A percentile compares a stretch with the other conserved stretches of the same genome.
Conservation (phyloP, 2,888 invertebrate species). For the Dione juno region DNA sequence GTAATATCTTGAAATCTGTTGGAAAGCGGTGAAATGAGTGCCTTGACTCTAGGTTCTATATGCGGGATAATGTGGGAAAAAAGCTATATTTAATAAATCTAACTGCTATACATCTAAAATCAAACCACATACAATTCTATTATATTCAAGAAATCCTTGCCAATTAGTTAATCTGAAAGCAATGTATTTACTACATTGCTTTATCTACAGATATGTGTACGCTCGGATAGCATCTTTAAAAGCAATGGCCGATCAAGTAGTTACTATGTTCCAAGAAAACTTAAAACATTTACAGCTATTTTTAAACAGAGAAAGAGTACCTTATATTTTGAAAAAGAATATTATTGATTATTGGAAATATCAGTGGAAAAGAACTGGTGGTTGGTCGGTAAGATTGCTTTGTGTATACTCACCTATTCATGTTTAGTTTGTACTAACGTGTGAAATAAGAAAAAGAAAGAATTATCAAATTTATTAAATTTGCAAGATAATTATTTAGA, state of each 20-base stretch:
- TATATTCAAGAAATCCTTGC: conserved; percentile 6
- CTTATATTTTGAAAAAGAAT: conserved; percentile 63
- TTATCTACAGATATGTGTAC: conserved; percentile 70
- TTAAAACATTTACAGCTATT: conserved; percentile 75
- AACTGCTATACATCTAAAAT: too few relatives aligned
- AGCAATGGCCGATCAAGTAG: conserved; percentile 75
- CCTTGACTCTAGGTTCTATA: too few relatives aligned
- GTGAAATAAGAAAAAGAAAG: too few relatives aligned
- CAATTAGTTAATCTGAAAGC: conserved; percentile 10
- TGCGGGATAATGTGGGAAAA: too few relatives aligned
- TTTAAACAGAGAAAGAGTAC: conserved; percentile 71
- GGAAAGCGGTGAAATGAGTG: too few relatives aligned
- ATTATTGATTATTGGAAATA: conserved; percentile 77
- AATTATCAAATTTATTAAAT: too few relatives aligned
- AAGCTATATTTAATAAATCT: too few relatives aligned
- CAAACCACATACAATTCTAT: neutral
- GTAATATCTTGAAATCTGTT: too few relatives aligned
- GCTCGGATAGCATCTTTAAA: conserved; percentile 77
- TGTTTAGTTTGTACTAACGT: neutral
- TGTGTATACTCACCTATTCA: neutral
- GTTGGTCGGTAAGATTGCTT: conserved; percentile 71
- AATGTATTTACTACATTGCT: too few relatives aligned
- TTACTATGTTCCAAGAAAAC: conserved; percentile 75
- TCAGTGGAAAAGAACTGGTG: conserved; percentile 79
- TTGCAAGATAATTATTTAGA: too few relatives aligned